Conservation (phyloP, 2,888 invertebrate genomes). For the Noctua janthina region DNA sequence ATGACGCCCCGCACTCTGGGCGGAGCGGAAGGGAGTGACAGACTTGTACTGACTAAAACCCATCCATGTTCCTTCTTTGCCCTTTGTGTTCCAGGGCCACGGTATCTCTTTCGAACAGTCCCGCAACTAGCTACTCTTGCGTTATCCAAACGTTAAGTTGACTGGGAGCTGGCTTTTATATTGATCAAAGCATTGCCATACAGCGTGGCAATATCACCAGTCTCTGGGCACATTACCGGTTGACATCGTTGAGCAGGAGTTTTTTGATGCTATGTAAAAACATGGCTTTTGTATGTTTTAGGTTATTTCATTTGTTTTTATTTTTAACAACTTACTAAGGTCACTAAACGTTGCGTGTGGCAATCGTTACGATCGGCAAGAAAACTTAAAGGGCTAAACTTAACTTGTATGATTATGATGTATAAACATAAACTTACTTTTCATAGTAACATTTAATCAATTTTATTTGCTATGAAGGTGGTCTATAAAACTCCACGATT, state of each 20-base stretch:
- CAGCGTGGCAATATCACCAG: background rate
- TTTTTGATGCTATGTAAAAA: background rate
- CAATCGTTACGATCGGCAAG: background rate
- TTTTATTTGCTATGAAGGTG: background rate
- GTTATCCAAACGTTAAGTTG: background rate
- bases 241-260: background rate
- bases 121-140: background rate
- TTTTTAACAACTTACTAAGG: background rate
- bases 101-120: no score
- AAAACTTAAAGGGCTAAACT: no score
- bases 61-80: no score
- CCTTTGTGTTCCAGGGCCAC: no score
- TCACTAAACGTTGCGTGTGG: background rate
- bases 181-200: background rate
- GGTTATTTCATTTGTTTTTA: background rate
- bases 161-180: background rate
- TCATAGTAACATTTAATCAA: background rate
- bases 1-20: no score
- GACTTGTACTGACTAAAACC: no score
- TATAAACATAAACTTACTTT: background rate
- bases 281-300: background rate
- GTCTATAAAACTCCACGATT: background rate
- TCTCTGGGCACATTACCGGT: background rate
- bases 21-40: no score
- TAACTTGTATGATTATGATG: background rate